Percentiles rank a stretch among this genome's conserved stretches.
Evolutionary conservation across 2,797 vertebrate species (phyloP).

Genomic region (Gallinago stenura): DNA sequence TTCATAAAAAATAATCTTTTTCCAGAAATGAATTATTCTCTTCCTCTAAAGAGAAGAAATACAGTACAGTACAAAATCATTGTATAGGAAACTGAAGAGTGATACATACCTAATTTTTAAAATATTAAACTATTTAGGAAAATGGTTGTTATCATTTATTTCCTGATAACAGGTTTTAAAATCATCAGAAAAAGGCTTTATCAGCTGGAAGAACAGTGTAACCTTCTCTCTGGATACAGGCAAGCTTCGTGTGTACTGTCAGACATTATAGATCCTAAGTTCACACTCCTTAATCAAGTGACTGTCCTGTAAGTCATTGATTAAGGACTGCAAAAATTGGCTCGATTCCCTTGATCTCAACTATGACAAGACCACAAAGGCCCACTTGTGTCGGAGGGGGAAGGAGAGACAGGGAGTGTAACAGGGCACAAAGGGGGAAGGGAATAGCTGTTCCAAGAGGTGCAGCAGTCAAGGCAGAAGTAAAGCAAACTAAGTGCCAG

Average conservation of each 20-base stretch:
- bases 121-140: not conserved
- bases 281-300: slow-evolving; percentile 33
- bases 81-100: not conserved
- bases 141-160: not conserved
- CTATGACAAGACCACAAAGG: slow-evolving; percentile 30
- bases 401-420: not conserved
- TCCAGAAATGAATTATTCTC: not conserved
- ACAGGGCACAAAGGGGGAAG: not conserved
- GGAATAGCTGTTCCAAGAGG: not conserved
- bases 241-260: not conserved
- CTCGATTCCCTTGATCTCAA: not conserved
- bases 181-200: not conserved
- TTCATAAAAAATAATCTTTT: not conserved
- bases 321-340: slow-evolving; percentile 14
- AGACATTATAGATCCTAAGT: not conserved
- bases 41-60: not conserved
- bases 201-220: not conserved
- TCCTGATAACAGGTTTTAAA: not conserved
- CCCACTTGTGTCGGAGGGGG: not conserved
- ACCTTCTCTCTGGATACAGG: not conserved
- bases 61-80: not conserved
- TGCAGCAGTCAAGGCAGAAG: not conserved
- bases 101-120: not conserved
- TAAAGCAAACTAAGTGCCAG: not conserved
- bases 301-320: not conserved